Evolutionary conservation across 2,113 vertebrate genomes (phyloP).

Genomic region (Hyla sarda): DNA sequence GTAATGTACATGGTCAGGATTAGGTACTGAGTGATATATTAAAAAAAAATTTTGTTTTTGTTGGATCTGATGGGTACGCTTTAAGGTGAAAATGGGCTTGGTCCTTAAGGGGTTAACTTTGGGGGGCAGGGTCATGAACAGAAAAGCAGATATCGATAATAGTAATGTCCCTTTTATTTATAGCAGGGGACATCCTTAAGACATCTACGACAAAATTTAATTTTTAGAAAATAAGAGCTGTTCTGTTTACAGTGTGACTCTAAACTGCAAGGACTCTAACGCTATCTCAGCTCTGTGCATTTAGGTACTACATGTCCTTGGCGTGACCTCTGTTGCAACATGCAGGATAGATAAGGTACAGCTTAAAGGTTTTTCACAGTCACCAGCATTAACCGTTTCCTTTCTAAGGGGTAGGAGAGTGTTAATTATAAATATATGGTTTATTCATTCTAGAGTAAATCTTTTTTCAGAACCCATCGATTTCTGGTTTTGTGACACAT

Average conservation of each 20-base stretch:
- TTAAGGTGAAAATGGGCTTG: too few relatives aligned
- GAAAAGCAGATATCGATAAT: neutral
- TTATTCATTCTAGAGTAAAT: neutral
- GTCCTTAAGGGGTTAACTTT: too few relatives aligned
- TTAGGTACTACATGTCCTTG: constrained; percentile 35
- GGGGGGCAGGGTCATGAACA: too few relatives aligned
- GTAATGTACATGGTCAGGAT: too few relatives aligned
- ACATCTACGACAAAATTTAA: neutral
- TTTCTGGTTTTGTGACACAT: neutral
- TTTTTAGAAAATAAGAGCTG: neutral
- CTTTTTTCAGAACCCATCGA: neutral
- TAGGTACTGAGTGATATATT: too few relatives aligned
- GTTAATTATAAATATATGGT: neutral
- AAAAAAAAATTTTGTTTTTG: too few relatives aligned
- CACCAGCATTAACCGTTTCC: neutral
- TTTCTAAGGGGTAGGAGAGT: neutral
- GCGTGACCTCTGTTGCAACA: constrained; percentile 41
- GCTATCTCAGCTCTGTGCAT: neutral
- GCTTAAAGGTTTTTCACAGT: constrained; percentile 40
- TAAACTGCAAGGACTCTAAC: neutral
- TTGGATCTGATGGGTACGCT: too few relatives aligned
- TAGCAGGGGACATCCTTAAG: constrained; percentile 11
- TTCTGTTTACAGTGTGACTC: neutral
- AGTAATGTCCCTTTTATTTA: neutral
- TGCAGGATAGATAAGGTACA: constrained; percentile 19